Percentiles rank a stretch among this genome's conserved stretches.
These are phyloP conservation scores for Brachyhypopomus gauderio DNA, from an alignment of 2,113 vertebrate genomes.

Conservation along the genomic window DNA sequence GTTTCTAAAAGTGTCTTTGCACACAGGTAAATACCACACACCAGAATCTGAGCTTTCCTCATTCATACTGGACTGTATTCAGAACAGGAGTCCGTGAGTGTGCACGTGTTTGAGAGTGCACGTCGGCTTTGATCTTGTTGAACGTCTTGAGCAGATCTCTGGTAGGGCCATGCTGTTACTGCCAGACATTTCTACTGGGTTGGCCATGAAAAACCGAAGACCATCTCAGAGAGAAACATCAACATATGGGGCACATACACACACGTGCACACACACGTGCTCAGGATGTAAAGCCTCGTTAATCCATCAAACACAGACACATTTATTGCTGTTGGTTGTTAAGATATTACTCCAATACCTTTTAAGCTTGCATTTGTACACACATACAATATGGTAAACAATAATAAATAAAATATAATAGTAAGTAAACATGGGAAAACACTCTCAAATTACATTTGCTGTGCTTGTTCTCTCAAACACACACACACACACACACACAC, in stretches of 20 bases:
- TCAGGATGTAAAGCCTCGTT: neutral
- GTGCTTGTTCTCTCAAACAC: neutral
- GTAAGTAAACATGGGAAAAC: neutral
- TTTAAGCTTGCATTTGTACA: neutral
- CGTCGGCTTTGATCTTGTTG: too few relatives aligned
- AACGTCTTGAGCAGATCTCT: too few relatives aligned
- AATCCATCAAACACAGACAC: neutral
- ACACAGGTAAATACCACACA: slow-evolving; percentile 70
- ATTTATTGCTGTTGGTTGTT: neutral
- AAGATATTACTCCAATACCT: neutral
- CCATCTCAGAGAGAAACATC: neutral
- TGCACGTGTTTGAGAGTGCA: too few relatives aligned
- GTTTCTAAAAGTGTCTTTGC: slow-evolving; percentile 84
- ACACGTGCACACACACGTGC: neutral
- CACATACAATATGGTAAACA: neutral
- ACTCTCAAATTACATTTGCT: neutral
- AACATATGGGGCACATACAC: slow-evolving; percentile 9
- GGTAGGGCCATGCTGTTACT: neutral
- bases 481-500: too few relatives aligned
- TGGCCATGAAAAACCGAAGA: neutral
- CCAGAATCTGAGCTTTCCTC: neutral
- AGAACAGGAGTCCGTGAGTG: neutral
- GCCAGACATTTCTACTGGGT: neutral
- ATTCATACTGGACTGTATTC: neutral
- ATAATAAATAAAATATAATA: neutral